Evolutionary conservation across 2,797 vertebrate genomes (phyloP).

Genomic region (Enteromius fasciolatus): DNA sequence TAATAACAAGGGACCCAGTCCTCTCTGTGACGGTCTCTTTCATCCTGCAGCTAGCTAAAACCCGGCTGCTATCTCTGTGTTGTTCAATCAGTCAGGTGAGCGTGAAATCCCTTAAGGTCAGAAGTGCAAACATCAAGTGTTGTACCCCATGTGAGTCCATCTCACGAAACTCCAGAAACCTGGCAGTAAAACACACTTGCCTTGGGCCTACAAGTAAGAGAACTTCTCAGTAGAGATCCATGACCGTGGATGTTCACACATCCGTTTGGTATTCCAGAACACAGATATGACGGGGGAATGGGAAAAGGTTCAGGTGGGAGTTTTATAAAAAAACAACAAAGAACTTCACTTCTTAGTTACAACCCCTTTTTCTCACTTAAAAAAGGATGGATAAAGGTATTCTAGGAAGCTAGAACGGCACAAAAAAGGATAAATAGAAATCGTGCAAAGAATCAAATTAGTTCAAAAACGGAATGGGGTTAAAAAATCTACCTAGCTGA

Average conservation of each 20-base stretch:
- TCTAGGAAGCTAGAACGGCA: slow-evolving; percentile 4
- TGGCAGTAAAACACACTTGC: slow-evolving; percentile 51
- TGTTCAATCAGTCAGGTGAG: slow-evolving; percentile 42
- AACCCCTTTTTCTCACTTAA: slow-evolving; percentile 48
- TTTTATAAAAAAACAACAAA: slow-evolving; percentile 9
- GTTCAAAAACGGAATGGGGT: background rate
- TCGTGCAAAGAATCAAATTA: background rate
- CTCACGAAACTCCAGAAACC: slow-evolving; percentile 25
- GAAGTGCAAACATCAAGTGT: slow-evolving; percentile 29
- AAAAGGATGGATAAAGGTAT: background rate
- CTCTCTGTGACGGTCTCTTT: slow-evolving; percentile 40
- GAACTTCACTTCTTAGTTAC: slow-evolving; percentile 53
- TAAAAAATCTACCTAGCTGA: slow-evolving; percentile 12
- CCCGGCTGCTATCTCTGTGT: background rate
- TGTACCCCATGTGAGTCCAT: background rate
- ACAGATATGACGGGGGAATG: slow-evolving; percentile 20
- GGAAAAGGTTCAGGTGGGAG: background rate
- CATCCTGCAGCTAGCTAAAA: slow-evolving; percentile 23
- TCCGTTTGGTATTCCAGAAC: slow-evolving; percentile 50
- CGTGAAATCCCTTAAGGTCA: slow-evolving; percentile 33
- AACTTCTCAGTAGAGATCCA: slow-evolving; percentile 44
- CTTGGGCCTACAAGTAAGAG: slow-evolving; percentile 14
- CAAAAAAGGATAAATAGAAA: background rate
- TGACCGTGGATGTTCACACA: slow-evolving; percentile 61
- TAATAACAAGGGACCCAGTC: slow-evolving; percentile 54